phyloP scores from a whole-genome alignment of 2,797 vertebrate genomes.

The Gastrophryne carolinensis region DNA sequence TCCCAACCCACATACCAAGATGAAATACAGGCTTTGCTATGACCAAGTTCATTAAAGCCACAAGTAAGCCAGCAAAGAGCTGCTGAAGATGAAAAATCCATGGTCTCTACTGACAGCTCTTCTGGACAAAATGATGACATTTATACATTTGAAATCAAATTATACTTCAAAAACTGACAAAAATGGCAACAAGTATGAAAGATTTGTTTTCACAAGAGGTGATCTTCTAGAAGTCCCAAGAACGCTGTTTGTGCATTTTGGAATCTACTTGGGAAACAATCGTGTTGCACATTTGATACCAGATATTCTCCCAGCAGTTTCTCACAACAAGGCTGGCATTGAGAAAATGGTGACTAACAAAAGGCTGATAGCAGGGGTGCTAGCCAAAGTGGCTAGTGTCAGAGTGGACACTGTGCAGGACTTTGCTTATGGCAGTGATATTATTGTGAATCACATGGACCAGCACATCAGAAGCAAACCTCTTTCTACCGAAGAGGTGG shows the following conservation, averaged over 20 bases:
- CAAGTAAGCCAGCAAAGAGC: background rate
- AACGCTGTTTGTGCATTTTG: slow-evolving; percentile 92
- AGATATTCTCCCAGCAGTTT: slow-evolving; percentile 84
- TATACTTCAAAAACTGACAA: slow-evolving; percentile 47
- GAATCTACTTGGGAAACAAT: slow-evolving; percentile 92
- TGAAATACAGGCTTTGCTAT: slow-evolving; percentile 35
- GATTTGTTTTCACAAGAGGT: slow-evolving; percentile 77
- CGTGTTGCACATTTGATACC: slow-evolving; percentile 94
- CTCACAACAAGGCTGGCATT: slow-evolving; percentile 68
- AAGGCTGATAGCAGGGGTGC: slow-evolving; percentile 84
- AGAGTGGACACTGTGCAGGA: slow-evolving; percentile 89
- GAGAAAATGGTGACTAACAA: slow-evolving; percentile 87
- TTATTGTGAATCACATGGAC: slow-evolving; percentile 90
- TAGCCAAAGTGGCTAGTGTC: slow-evolving; percentile 82
- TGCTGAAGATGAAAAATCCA: slow-evolving; percentile 62
- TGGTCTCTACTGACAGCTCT: slow-evolving; percentile 71
- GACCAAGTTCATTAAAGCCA: slow-evolving; percentile 30
- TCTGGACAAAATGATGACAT: slow-evolving; percentile 75
- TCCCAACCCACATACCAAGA: slow-evolving; percentile 41
- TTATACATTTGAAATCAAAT: slow-evolving; percentile 72
- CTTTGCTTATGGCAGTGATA: slow-evolving; percentile 86
- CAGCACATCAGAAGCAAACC: slow-evolving; percentile 73
- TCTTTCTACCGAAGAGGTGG: slow-evolving; percentile 82
- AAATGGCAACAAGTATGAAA: slow-evolving; percentile 64
- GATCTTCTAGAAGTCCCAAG: slow-evolving; percentile 91